phyloP scores from a whole-genome alignment of 2,113 vertebrate species.

The Daphoenositta chrysoptera region DNA sequence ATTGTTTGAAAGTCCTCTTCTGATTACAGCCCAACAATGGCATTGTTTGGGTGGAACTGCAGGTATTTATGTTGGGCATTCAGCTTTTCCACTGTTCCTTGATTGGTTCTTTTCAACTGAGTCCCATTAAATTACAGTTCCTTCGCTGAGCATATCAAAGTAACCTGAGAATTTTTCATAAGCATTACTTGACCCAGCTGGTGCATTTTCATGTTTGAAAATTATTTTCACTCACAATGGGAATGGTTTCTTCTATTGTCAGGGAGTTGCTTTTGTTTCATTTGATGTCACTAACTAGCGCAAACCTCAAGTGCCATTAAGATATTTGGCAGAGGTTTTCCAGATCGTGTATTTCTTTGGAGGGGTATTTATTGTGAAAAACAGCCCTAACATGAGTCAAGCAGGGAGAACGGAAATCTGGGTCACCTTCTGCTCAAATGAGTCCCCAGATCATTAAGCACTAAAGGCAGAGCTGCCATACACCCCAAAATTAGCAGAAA shows the following conservation, averaged over 20 bases:
- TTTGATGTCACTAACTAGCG: neutral
- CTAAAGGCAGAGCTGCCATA: neutral
- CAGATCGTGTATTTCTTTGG: neutral
- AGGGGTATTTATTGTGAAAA: neutral
- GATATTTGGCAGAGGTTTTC: neutral
- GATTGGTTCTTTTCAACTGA: slow-evolving; percentile 35
- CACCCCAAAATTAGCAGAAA: neutral
- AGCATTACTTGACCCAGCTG: slow-evolving; percentile 44
- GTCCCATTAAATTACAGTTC: slow-evolving; percentile 30
- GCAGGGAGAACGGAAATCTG: neutral
- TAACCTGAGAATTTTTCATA: slow-evolving; percentile 18
- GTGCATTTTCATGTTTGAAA: neutral
- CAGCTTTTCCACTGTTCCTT: neutral
- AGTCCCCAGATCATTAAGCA: neutral
- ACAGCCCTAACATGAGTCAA: neutral
- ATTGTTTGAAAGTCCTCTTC: slow-evolving; percentile 3
- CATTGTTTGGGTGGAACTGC: slow-evolving; percentile 22
- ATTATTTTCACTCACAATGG: neutral
- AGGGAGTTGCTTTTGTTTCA: slow-evolving; percentile 21
- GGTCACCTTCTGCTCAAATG: neutral
- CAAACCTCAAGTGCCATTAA: neutral
- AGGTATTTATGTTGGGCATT: slow-evolving; percentile 13
- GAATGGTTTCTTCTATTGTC: neutral
- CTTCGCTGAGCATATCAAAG: neutral
- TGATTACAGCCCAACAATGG: slow-evolving; percentile 9